Conservation (phyloP, 1,140 invertebrate species). For the Ceratosolen fusciceps region DNA sequence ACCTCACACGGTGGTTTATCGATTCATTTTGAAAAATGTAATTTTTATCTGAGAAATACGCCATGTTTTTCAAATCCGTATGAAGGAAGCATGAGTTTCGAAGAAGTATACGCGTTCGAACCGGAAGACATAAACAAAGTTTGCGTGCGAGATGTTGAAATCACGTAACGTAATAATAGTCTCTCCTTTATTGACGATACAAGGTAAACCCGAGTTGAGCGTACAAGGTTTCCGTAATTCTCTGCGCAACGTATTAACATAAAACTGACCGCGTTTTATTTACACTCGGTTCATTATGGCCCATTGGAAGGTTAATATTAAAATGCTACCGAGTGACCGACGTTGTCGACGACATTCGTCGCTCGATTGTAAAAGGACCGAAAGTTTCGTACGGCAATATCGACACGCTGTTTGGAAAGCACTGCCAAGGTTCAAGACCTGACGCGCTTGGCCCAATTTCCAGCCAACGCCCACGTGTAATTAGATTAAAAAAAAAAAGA, state of each 20-base stretch:
- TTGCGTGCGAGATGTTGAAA: constrained; percentile 18
- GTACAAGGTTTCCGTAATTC: constrained; percentile 13
- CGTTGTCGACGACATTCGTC: no score
- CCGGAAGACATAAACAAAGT: not conserved
- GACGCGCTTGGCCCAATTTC: no score
- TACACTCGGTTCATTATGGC: not conserved
- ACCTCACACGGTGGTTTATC: no score
- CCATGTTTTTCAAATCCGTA: not conserved
- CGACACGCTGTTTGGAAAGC: no score
- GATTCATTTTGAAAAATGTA: not conserved
- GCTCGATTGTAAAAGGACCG: no score
- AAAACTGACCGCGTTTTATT: not conserved
- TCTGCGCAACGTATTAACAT: constrained; percentile 11
- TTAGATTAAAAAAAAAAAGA: no score
- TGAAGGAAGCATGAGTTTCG: not conserved
- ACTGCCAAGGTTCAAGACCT: no score
- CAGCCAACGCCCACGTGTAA: no score
- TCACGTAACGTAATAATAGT: constrained; percentile 18
- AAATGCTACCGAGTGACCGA: not conserved
- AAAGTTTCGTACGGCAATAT: no score
- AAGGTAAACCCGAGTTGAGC: not conserved
- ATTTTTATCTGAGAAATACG: not conserved
- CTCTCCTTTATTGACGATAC: constrained; percentile 32
- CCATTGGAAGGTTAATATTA: not conserved
- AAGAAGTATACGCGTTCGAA: not conserved